Conservation (phyloP, 2,113 vertebrate species). For the Uria aalge region DNA sequence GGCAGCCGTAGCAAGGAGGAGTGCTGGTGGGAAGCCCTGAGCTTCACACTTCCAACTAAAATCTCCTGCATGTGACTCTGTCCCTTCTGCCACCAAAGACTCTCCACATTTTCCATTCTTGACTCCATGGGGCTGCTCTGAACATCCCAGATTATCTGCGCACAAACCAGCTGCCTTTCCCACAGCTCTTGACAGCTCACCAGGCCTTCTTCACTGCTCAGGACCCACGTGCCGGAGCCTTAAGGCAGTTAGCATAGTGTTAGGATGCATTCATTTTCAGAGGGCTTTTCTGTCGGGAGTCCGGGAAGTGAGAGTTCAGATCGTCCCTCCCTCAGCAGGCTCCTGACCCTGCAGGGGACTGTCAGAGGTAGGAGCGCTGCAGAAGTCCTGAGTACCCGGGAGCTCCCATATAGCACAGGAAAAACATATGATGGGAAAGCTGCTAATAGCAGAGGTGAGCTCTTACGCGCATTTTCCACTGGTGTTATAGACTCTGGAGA, state of each 20-base stretch:
- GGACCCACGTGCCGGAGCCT: rapidly evolving
- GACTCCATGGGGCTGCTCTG: not conserved
- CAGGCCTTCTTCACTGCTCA: not conserved
- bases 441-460: not conserved
- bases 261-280: not conserved
- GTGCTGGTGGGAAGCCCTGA: not conserved
- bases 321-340: not conserved
- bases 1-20: rapidly evolving
- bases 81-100: not conserved
- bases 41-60: not conserved
- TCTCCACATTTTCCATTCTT: not conserved
- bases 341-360: not conserved
- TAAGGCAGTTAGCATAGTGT: not conserved
- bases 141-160: not conserved
- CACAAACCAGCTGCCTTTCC: not conserved
- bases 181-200: not conserved
- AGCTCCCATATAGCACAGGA: not conserved
- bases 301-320: not conserved
- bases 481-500: not conserved
- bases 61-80: not conserved
- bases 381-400: not conserved
- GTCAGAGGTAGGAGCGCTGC: not conserved
- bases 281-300: not conserved
- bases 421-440: not conserved
- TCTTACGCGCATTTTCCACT: not conserved